Base-by-base conservation (phyloP, 2,888 invertebrate genomes). In the Agonopterix subpropinquella region DNA sequence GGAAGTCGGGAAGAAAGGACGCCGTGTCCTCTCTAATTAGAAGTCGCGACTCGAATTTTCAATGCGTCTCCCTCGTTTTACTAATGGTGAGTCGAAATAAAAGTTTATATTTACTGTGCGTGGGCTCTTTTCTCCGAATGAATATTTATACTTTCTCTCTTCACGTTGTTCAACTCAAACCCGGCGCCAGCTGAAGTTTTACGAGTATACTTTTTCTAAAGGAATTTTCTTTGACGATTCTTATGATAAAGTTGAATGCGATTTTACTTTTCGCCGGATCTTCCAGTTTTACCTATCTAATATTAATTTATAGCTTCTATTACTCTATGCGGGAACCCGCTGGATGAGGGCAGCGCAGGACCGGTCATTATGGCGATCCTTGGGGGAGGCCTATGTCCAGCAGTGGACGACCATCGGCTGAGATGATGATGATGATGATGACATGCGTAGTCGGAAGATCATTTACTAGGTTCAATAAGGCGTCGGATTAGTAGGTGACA, bases 41-140 rank as follows among this genome's bases (percentile, higher is more conserved):
- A 80, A 82, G 77, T 80, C 78, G 77, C 79, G 80, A 78, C 71
- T 79, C 77, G 85, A 86, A 86, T 87, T 84, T 82, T 76, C 81
- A 85, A 85, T 85, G 80, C 74, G 71, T 75, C 74, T 68, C 72
- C 62, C 67, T 62, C 68, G 67, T 60, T 67, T 66, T 65, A 66
- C 74, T 80, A 79, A 82, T 77, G 78, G 81, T 64, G 68, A 70
- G 75, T 75, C 77, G 75, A 78, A 85, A 85, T 83, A 85, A 85
- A 86, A 87, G 83, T 86, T 86, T 84, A 77, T 86, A 83, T 84
- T 86, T 85, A 81, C 79, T 75, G 82, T 82, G 81, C 82, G 81
- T 83, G 72, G 73, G 67, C 70, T 71, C 73, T 72, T 68, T 70
- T 69, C 71, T 64, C 61, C 59, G 64, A 77, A 86, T 87, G 81